phyloP scores from a whole-genome alignment of 2,113 vertebrate genomes.

The Microcebus ravelobensis region DNA sequence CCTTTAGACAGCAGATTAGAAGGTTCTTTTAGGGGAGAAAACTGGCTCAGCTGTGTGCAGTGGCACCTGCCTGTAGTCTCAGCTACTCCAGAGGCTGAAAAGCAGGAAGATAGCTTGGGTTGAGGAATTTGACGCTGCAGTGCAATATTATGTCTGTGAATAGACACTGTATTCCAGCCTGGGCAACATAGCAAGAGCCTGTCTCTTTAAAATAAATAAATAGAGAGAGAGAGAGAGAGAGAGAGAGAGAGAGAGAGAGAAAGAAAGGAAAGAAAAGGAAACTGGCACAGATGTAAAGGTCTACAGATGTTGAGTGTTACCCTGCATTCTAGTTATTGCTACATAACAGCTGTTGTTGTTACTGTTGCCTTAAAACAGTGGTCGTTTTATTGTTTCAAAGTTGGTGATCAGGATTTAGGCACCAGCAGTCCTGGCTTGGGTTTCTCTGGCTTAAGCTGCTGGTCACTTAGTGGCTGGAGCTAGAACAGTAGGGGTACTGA shows the following conservation, averaged over 20 bases:
- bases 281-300: neutral
- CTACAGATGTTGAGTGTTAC: neutral
- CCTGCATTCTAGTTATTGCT: neutral
- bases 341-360: neutral
- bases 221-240: too few relatives aligned
- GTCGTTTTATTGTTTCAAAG: neutral
- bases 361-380: neutral
- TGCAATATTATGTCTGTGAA: too few relatives aligned
- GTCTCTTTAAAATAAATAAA: too few relatives aligned
- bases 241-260: too few relatives aligned
- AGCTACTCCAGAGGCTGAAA: too few relatives aligned
- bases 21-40: neutral
- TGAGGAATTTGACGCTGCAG: too few relatives aligned
- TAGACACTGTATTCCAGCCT: too few relatives aligned
- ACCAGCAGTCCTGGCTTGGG: neutral
- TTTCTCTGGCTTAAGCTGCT: neutral
- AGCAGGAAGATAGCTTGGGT: too few relatives aligned
- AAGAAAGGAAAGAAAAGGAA: neutral
- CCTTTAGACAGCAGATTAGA: neutral
- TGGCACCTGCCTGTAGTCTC: too few relatives aligned
- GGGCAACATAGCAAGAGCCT: too few relatives aligned
- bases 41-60: neutral
- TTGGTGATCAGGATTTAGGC: neutral
- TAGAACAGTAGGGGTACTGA: neutral
- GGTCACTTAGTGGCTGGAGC: neutral